phyloP scores from a whole-genome alignment of 1,140 invertebrate species.

The Andricus grossulariae region DNA sequence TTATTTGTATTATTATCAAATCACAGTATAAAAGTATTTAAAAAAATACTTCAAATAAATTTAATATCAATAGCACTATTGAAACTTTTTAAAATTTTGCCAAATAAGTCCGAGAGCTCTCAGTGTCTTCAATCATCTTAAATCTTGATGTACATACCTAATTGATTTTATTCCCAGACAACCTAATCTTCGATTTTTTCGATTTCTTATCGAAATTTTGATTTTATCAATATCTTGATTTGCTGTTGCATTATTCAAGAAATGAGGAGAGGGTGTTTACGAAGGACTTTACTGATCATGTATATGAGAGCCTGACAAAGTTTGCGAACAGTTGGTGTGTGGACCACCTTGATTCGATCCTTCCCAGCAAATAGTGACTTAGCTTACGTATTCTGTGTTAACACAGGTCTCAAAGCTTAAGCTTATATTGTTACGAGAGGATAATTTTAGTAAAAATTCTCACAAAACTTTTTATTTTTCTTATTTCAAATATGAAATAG shows the following conservation, averaged over 20 bases:
- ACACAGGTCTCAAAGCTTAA: constrained; percentile 2
- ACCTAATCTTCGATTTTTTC: neutral
- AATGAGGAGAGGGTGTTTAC: constrained; percentile 1
- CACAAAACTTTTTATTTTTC: no score
- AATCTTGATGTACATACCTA: no score
- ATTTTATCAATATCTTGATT: constrained; percentile 11
- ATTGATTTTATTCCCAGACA: no score
- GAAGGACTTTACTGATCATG: constrained; percentile 4
- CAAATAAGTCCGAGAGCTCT: no score
- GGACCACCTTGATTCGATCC: neutral
- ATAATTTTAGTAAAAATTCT: neutral
- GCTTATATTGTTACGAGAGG: neutral
- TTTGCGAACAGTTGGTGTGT: constrained; percentile 17
- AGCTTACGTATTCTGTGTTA: constrained; percentile 3
- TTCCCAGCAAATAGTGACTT: constrained; percentile 24
- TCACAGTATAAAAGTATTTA: no score
- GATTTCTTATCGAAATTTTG: neutral
- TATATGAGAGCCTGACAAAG: constrained; percentile 15
- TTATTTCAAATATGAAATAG: no score
- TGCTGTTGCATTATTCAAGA: constrained; percentile 20
- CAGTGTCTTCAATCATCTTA: no score
- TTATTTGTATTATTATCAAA: no score
- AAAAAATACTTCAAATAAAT: no score
- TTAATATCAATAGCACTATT: no score
- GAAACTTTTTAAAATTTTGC: no score